A percentile compares a stretch with the other conserved stretches of the same genome.
Evolutionary conservation across 2,797 vertebrate genomes (phyloP).

Genomic region (Harpagifer antarcticus): DNA sequence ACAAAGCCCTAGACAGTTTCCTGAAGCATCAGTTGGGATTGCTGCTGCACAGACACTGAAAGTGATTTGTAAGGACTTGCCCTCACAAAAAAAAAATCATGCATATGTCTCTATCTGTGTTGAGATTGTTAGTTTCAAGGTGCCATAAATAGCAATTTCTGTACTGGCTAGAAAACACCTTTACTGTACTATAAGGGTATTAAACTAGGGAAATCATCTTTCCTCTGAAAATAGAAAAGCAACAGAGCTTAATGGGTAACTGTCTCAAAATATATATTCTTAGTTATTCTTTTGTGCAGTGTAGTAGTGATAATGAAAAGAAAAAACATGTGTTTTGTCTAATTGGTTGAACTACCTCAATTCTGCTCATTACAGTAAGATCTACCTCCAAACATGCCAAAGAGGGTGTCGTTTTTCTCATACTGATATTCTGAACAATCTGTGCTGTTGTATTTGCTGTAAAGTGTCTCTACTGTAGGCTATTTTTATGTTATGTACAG

Average conservation of each 20-base stretch:
- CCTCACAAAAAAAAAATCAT: neutral
- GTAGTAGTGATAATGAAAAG: neutral
- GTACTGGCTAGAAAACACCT: neutral
- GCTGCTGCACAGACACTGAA: conserved; percentile 9
- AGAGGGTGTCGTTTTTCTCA: no score
- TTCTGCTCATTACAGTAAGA: neutral
- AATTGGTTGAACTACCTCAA: neutral
- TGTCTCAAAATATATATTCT: neutral
- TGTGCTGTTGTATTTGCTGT: no score
- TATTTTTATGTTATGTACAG: no score
- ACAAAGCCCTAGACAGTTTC: conserved; percentile 39
- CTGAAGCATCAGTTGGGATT: conserved; percentile 8
- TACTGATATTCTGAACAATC: no score
- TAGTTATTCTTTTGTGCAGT: neutral
- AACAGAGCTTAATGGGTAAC: neutral
- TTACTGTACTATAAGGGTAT: neutral
- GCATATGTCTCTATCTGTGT: neutral
- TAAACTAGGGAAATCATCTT: conserved; percentile 6
- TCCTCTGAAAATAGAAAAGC: neutral
- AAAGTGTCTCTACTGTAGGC: no score
- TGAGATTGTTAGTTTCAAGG: neutral
- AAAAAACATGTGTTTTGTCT: neutral
- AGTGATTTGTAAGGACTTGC: conserved; percentile 14
- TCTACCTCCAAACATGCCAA: neutral
- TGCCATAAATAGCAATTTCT: neutral